These are phyloP conservation scores for Philopedon plagiatum DNA, from an alignment of 2,888 invertebrate genomes.

Conservation along the genomic window DNA sequence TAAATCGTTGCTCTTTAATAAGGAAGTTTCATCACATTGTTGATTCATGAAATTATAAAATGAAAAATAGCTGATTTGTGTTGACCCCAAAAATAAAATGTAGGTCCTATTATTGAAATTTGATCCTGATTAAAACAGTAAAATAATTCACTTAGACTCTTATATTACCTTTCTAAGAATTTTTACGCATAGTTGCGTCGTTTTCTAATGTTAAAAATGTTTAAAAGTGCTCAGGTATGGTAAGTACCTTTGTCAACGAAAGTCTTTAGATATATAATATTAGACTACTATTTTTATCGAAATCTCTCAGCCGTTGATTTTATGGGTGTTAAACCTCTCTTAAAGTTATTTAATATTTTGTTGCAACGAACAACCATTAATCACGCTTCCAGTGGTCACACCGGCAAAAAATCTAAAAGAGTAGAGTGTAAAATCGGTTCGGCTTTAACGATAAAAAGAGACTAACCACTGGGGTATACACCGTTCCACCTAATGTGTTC, in stretches of 20 bases:
- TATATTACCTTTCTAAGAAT: no score
- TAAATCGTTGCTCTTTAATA: no score
- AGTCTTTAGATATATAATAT: not conserved
- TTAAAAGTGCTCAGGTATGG: not conserved
- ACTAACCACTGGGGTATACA: slow-evolving; percentile 14
- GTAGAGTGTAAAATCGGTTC: slow-evolving; percentile 43
- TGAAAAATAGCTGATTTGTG: no score
- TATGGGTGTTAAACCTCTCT: slow-evolving; percentile 25
- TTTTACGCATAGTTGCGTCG: no score
- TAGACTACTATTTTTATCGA: not conserved
- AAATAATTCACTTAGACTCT: no score
- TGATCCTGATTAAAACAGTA: no score
- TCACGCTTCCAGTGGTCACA: slow-evolving; percentile 43
- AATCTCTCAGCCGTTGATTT: slow-evolving; percentile 14
- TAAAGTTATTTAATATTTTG: slow-evolving; percentile 45
- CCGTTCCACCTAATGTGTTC: slow-evolving; percentile 11
- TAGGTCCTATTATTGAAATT: no score
- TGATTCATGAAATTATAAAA: no score
- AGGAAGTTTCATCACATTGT: no score
- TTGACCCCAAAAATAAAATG: no score
- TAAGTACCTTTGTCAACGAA: not conserved
- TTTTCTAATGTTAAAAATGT: not conserved
- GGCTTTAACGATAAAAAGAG: slow-evolving; percentile 37
- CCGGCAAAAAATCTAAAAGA: slow-evolving; percentile 38
- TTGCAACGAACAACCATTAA: slow-evolving; percentile 30